Evolutionary conservation across 1,140 invertebrate species (phyloP).

Genomic region (Brachionus sp.): DNA sequence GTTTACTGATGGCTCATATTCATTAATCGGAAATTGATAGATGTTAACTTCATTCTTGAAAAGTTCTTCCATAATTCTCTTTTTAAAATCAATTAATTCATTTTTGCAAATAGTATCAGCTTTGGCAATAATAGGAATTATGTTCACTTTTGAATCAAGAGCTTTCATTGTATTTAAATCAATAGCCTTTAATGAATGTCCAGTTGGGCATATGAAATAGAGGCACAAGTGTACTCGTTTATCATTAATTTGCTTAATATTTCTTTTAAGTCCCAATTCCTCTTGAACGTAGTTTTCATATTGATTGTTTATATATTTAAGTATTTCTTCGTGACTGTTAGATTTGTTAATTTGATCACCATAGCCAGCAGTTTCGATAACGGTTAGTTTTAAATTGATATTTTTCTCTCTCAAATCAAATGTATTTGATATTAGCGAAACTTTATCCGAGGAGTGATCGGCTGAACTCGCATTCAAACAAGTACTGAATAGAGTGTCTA

Average conservation of each 20-base stretch:
- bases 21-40: constrained; percentile 95
- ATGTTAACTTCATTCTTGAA: constrained; percentile 69
- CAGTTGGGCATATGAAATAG: constrained; percentile 97
- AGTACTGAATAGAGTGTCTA: constrained; percentile 98
- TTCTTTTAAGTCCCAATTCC: constrained; percentile 94
- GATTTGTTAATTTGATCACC: constrained; percentile 99
- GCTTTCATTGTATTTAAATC: constrained; percentile 99
- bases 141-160: constrained; percentile 95
- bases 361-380: constrained; percentile 96
- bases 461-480: constrained; percentile 88
- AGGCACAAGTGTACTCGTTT: constrained; percentile 91
- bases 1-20: constrained; percentile 70
- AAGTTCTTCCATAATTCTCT: constrained; percentile 63
- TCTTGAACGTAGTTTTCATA: constrained; percentile 96
- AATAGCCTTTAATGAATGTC: constrained; percentile 75
- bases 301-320: constrained; percentile 96
- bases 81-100: constrained; percentile 93
- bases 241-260: constrained; percentile 84
- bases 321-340: constrained; percentile 90
- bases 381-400: constrained; percentile 88
- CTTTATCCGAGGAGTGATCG: constrained; percentile 81
- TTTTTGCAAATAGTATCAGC: constrained; percentile 97
- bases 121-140: constrained; percentile 98
- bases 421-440: constrained; percentile 90
- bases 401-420: constrained; percentile 93